Base-by-base conservation (phyloP, 2,888 invertebrate species). In the Cephus pulcher region DNA sequence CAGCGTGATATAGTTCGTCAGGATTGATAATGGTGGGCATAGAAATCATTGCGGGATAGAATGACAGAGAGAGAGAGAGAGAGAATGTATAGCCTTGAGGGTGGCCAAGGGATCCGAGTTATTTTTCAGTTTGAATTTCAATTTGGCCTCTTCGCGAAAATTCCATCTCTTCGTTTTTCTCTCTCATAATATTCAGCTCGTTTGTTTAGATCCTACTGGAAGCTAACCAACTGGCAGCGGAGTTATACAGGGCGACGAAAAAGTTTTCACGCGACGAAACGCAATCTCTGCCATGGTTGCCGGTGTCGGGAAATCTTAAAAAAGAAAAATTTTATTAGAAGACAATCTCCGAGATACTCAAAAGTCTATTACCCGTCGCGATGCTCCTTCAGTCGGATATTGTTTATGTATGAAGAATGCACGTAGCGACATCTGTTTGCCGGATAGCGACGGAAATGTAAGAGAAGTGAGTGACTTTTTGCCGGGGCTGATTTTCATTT, bases 51-150 rank as follows among this genome's bases (percentile, higher is more conserved):
- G 23, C 2, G 23, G 56, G 12, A 15, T 37, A 12, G 12, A 37
- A 37, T 37, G 4, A 37, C 37, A 37, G 3, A 37, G 6, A 12
- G 12, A 37, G 37, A 37, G 12, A 40, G 23, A 6, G 40, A 1
- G 15, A 40, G 6, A 40, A 40, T 40, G 15, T 40, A 30, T 34
- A 77, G 74, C 76, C 69, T 68, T 23, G 12, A 32, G 34, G 34
- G 75, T 37, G 75, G 69, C 75, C 37, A 69, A 74, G 71, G 75
- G 70, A 78, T 78, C 75, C 56, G 78, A 78, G 75, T 78, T 78
- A 78, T 78, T 78, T 78, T 70, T 12, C 71, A 71, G 78, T 78
- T 78, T 78, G 78, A 78, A 78, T 78, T 78, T 78, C 78, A 78
- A 78, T 78, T 78, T 75, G 75, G 70, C 69, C 75, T 40, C 75